Conservation (phyloP, 2,888 invertebrate genomes). For the Celastrina argiolus region DNA sequence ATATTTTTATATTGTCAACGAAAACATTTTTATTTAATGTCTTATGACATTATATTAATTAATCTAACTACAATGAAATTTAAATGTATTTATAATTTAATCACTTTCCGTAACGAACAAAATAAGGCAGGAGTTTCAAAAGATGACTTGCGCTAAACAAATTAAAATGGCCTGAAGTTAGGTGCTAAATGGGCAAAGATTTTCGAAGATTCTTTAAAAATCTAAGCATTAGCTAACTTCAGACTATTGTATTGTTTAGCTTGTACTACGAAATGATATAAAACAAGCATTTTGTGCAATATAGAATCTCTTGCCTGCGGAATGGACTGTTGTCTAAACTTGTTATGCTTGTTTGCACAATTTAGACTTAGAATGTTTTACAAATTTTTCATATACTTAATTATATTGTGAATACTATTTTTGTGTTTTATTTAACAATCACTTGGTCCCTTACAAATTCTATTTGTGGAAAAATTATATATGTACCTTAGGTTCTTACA, state of each 20-base stretch:
- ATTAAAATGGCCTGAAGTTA: neutral
- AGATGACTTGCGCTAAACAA: neutral
- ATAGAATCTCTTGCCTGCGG: neutral
- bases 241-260: neutral
- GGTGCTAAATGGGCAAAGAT: neutral
- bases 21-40: constrained; percentile 8
- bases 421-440: constrained; percentile 20
- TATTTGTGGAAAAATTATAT: too few species aligned
- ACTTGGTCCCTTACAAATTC: neutral
- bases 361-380: constrained; percentile 28
- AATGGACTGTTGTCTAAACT: neutral
- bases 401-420: constrained; percentile 29
- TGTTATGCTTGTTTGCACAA: constrained; percentile 29
- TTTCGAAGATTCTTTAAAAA: neutral
- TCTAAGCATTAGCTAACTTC: neutral
- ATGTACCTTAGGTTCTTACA: too few species aligned
- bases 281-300: constrained; percentile 1
- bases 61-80: neutral
- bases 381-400: constrained; percentile 31
- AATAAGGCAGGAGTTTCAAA: constrained; percentile 1
- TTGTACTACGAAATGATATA: neutral
- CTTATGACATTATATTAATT: constrained; percentile 10
- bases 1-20: constrained; percentile 19
- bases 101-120: neutral
- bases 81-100: neutral